Percentiles rank a stretch among this genome's conserved stretches.
Evolutionary conservation across 2,797 vertebrate genomes (phyloP).

Genomic region (Notoglanidium macrostoma): DNA sequence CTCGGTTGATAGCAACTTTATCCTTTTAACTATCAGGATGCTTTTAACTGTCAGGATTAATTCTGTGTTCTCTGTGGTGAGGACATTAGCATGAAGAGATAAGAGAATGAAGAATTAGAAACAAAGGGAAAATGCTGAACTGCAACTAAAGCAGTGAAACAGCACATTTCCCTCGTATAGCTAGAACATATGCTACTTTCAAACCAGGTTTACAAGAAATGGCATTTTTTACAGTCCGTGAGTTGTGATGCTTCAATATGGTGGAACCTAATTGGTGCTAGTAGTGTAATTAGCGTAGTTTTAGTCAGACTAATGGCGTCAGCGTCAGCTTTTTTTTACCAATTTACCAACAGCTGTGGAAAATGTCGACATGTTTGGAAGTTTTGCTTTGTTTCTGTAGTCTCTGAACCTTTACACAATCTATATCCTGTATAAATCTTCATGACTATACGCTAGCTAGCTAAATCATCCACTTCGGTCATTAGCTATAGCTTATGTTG

Average conservation of each 20-base stretch:
- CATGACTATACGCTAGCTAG: background rate
- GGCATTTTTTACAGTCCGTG: background rate
- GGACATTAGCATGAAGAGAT: background rate
- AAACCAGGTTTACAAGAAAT: background rate
- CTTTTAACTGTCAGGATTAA: background rate
- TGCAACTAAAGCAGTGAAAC: background rate
- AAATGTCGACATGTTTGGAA: background rate
- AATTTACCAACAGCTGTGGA: background rate
- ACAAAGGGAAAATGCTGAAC: background rate
- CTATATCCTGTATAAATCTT: background rate
- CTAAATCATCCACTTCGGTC: background rate
- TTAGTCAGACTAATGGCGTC: background rate
- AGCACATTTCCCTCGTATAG: background rate
- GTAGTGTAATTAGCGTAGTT: background rate
- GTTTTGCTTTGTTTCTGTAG: background rate
- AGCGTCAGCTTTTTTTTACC: background rate
- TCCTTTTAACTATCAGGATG: too few species aligned
- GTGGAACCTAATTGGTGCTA: background rate
- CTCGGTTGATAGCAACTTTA: background rate
- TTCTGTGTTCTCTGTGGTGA: background rate
- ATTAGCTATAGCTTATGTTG: background rate
- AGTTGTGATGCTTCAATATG: background rate
- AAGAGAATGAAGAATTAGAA: background rate
- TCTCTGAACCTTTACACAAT: background rate
- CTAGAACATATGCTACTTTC: background rate